Percentiles rank a stretch among this genome's conserved stretches.
These are phyloP conservation scores for Melanotaenia duboulayi DNA, from an alignment of 2,113 vertebrate genomes.

Conservation along the genomic window DNA sequence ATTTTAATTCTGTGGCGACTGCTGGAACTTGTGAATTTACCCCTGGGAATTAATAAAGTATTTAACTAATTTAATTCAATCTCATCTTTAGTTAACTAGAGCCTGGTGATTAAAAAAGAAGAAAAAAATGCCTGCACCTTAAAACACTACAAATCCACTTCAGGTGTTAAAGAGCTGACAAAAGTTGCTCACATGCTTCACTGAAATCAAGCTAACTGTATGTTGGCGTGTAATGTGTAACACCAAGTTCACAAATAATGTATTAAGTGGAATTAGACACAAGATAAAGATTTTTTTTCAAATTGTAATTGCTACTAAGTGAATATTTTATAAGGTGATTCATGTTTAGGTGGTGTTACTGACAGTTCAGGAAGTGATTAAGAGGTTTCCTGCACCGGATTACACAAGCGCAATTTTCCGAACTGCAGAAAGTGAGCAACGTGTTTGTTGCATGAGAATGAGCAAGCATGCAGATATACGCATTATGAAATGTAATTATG, in stretches of 20 bases:
- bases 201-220: no score
- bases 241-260: background rate
- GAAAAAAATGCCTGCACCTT: no score
- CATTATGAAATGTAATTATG: background rate
- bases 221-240: no score
- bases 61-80: no score
- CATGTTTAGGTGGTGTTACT: constrained; percentile 13
- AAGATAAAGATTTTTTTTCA: background rate
- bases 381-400: constrained; percentile 2
- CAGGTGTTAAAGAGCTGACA: no score
- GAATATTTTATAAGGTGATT: constrained; percentile 18
- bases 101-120: no score
- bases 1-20: no score
- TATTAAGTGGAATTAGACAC: background rate
- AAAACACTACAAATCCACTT: no score
- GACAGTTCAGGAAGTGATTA: constrained; percentile 22
- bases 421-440: constrained; percentile 14
- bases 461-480: background rate
- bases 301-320: constrained; percentile 2
- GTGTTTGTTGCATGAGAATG: background rate
- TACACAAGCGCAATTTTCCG: constrained; percentile 16
- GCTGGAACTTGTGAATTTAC: no score
- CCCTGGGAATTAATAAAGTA: no score
- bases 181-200: no score
- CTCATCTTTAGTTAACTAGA: no score